phyloP scores from a whole-genome alignment of 2,797 vertebrate genomes.

The Cyprinella venusta region DNA sequence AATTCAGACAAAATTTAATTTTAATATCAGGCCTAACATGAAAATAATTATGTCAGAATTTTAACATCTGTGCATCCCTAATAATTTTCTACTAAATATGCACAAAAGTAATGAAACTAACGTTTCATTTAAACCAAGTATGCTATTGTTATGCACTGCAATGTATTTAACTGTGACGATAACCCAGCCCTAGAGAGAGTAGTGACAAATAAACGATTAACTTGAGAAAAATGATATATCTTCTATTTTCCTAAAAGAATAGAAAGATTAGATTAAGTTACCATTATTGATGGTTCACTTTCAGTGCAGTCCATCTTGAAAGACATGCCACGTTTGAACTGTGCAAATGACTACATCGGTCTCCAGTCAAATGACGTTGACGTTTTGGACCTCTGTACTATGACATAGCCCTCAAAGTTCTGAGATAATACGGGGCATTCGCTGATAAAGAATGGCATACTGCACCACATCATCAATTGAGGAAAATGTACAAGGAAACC shows the following conservation, averaged over 20 bases:
- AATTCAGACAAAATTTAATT: not conserved
- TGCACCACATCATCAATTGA: not conserved
- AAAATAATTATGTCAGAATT: not conserved
- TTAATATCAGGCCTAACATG: not conserved
- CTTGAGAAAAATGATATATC: not conserved
- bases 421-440: constrained; percentile 50
- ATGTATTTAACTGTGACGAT: not conserved
- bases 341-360: not conserved
- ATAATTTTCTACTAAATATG: not conserved
- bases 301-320: constrained; percentile 32
- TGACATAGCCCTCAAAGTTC: constrained; percentile 39
- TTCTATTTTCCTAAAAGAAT: not conserved
- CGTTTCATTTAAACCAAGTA: not conserved
- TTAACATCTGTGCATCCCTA: not conserved
- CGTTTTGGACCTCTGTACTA: constrained; percentile 58
- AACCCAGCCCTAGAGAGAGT: not conserved
- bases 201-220: not conserved
- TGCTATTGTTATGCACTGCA: not conserved
- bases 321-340: constrained; percentile 22
- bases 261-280: constrained; percentile 35
- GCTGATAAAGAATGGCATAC: constrained; percentile 44
- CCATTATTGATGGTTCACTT: constrained; percentile 32
- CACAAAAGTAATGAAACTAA: not conserved
- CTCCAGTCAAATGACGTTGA: constrained; percentile 21
- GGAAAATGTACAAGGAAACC: not conserved